Evolutionary conservation across 2,888 invertebrate genomes (phyloP), one percentile per base, ranked within the genome.

Genomic region (Cryptophagus acutangulus): DNA sequence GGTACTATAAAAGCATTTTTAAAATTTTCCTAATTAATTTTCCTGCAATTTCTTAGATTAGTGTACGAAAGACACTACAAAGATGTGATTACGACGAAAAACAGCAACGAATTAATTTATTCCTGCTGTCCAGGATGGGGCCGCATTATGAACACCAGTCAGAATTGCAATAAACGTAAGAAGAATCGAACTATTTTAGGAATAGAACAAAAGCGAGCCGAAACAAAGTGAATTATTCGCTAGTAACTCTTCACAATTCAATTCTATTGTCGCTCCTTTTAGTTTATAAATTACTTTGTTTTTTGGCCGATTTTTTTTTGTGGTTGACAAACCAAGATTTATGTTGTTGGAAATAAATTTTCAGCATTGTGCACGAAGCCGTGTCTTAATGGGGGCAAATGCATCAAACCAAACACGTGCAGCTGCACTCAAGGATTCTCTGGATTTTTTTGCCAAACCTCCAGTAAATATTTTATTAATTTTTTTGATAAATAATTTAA

Each of bases 121-220:
- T 64, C 69, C 16, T 81, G 81, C 60, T 81, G 81, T 58, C 74
- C 77, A 2, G 80, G 81, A 40, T 81, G 80, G 81, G 71, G 69
- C 18, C 75, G 77, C 55, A 66, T 72, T 30, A 70, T 70, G 25
- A 71, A 74, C 42, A 66, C 71, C 43, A 72, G 76, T 55, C 74
- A 74, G 51, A 77, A 77, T 34, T 81, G 81, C 60, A 75, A 75
- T 59, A 78, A 75, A 73, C 76, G 81, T 81, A 67, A 73, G 74
- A 71, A 40, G 13, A n/a, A n/a, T n/a, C n/a, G 12, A 29, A 29
- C 5, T 10, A 10, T 8, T 29, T 29, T 29, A 10, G 6, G 12
- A 29, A 10, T 29, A 10, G 13, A 29, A 29, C 5, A 29, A 29
- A 29, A 8, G 8, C 29, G 12, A 20, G 9, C 20, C 9, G 20